phyloP scores from a whole-genome alignment of 2,888 invertebrate species.

The Sympetrum striolatum region DNA sequence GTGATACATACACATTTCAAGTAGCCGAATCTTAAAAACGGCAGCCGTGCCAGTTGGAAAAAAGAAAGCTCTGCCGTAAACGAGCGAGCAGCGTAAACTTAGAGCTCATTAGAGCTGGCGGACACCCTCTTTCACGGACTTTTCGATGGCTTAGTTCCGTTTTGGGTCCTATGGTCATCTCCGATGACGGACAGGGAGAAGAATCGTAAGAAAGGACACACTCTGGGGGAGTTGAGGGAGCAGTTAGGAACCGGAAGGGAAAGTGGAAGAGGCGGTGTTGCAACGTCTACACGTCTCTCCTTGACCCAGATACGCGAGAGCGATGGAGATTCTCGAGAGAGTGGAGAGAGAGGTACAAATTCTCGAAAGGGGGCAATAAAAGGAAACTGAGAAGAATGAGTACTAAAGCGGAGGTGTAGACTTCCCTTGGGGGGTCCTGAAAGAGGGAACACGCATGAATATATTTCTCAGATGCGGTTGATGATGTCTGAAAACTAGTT shows the following conservation, averaged over 20 bases:
- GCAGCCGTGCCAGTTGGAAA: neutral
- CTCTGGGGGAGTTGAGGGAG: neutral
- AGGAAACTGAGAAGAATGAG: neutral
- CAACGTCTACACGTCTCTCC: constrained; percentile 33
- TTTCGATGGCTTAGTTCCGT: neutral
- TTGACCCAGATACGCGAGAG: constrained; percentile 24
- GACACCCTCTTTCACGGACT: neutral
- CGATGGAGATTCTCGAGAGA: neutral
- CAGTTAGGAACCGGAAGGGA: neutral
- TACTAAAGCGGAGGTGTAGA: neutral
- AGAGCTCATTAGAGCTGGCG: neutral
- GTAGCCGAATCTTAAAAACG: no score
- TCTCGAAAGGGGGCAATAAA: constrained; percentile 14
- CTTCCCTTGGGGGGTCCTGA: constrained; percentile 6
- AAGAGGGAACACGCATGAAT: no score
- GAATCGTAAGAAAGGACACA: neutral
- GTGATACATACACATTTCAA: no score
- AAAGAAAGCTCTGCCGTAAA: neutral
- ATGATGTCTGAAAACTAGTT: neutral
- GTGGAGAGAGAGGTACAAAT: neutral
- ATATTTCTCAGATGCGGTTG: neutral
- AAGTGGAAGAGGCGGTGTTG: neutral
- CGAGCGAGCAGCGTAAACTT: neutral
- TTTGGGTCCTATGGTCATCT: neutral
- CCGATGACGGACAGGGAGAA: neutral